Evolutionary conservation across 2,888 invertebrate genomes (phyloP), one percentile per base, ranked within the genome.

Genomic region (Synanthedon vespiformis): DNA sequence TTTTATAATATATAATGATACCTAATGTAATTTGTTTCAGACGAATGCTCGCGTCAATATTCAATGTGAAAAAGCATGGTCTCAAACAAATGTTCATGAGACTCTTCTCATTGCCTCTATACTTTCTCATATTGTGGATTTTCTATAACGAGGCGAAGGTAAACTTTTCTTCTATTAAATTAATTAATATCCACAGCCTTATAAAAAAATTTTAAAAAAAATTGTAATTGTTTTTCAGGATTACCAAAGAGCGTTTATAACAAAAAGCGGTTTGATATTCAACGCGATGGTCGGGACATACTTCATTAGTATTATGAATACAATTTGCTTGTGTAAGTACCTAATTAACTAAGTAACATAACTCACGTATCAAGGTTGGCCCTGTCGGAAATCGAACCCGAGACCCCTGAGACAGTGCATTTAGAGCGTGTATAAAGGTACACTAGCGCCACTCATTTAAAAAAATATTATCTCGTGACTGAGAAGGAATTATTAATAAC

Each of bases 61-160:
- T 95, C 65, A 94, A 93, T 57, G 89, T 95, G 57, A 94, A 93
- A 60, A 89, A 90, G 64, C 89, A 91, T 51, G 95, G 96, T 13
- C 70, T 95, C 53, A 92, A 91, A 57, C 93, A 95, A 56, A 88
- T 95, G 59, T 92, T 92, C 57, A 88, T 95, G 63, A 89, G 95
- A 48, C 72, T 96, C 10, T 87, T 95, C 52, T 78, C 93, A 4
- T 72, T 96, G 49, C 95, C 96, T 0, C 74, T 94, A 22, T 92
- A 93, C 63, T 95, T 94, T 79, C 89, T 92, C 50, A 88, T 95
- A 49, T 70, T 97, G 50, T 95, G 94, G 91, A 68, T 92, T 13
- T 95, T 97, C 72, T 96, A 95, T 67, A 90, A 89, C 52, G 90
- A 91, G 61, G 88, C 91, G 58, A 86, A 90, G 84, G 90, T 90